Percentiles rank a stretch among this genome's conserved stretches.
Conservation (phyloP, 2,888 invertebrate species). For the Tetanocera ferruginea region DNA sequence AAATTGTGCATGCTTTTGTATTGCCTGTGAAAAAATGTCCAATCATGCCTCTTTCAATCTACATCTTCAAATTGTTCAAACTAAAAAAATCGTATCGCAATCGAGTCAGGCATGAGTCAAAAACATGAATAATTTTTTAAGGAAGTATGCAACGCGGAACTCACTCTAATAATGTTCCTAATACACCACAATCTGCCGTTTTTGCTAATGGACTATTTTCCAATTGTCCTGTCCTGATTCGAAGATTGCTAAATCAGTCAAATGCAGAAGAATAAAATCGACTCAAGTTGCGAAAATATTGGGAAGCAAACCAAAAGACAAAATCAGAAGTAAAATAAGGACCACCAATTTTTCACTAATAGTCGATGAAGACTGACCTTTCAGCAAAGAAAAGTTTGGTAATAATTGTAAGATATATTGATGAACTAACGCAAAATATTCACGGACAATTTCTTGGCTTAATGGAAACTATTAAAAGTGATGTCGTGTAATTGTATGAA, state of each 20-base stretch:
- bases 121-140: neutral
- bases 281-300: neutral
- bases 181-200: constrained; percentile 29
- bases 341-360: constrained; percentile 34
- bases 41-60: neutral
- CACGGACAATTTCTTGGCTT: constrained; percentile 24
- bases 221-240: constrained; percentile 35
- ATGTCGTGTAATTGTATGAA: constrained; percentile 18
- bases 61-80: neutral
- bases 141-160: neutral
- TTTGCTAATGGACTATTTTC: constrained; percentile 34
- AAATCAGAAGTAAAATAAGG: too few species aligned
- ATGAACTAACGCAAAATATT: constrained; percentile 1
- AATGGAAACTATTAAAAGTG: constrained; percentile 3
- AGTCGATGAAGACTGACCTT: constrained; percentile 33
- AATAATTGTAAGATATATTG: constrained; percentile 18
- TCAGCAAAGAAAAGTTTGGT: constrained; percentile 22
- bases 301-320: neutral
- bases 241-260: constrained; percentile 18
- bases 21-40: neutral
- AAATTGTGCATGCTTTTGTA: neutral
- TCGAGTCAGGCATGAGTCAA: neutral
- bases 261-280: neutral
- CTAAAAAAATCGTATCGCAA: neutral
- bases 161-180: constrained; percentile 28